These are phyloP conservation scores for Spatulosminthurus flaviceps DNA, from an alignment of 2,888 invertebrate species.

Conservation along the genomic window DNA sequence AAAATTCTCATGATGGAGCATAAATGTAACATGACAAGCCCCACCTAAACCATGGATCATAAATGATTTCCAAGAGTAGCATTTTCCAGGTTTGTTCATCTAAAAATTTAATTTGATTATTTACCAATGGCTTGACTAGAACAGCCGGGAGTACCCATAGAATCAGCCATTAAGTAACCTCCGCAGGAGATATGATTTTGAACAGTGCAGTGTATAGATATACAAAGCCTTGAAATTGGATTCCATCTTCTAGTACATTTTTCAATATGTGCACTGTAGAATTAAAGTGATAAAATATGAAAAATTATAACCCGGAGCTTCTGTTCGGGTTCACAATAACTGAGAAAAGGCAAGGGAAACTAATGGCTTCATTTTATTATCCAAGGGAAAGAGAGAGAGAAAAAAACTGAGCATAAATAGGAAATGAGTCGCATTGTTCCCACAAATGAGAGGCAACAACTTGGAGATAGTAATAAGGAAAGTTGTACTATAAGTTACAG, in stretches of 20 bases:
- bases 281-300: too few relatives aligned
- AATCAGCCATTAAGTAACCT: background rate
- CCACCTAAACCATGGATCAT: too few relatives aligned
- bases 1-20: too few relatives aligned
- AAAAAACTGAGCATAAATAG: constrained; percentile 1
- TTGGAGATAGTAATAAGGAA: constrained; percentile 32
- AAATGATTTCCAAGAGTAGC: too few relatives aligned
- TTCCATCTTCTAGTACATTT: too few relatives aligned
- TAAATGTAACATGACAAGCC: too few relatives aligned
- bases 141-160: background rate
- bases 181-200: background rate
- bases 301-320: background rate
- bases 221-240: too few relatives aligned
- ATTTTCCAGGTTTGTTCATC: background rate
- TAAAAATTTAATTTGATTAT: background rate
- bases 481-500: constrained; percentile 7
- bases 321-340: background rate
- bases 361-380: constrained; percentile 8
- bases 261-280: too few relatives aligned
- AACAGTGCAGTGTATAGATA: too few relatives aligned
- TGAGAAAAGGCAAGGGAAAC: background rate
- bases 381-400: background rate
- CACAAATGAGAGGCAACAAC: constrained; percentile 30
- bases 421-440: constrained; percentile 23
- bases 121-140: background rate